Conservation (phyloP, 2,113 vertebrate species). For the Ramphastos sulfuratus region DNA sequence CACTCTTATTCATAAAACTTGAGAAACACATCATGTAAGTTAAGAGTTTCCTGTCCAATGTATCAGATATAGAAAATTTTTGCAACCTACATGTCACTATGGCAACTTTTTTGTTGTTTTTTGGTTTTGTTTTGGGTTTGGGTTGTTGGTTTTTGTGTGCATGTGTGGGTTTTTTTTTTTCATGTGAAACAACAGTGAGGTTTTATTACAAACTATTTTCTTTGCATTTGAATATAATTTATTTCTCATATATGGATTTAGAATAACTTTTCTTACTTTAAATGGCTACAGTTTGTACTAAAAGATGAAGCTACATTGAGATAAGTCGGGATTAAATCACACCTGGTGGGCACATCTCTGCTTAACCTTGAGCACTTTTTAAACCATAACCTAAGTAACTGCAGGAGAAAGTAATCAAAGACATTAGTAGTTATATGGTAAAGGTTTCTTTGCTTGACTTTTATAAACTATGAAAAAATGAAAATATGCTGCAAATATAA, state of each 20-base stretch:
- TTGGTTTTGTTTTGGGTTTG: too few relatives aligned
- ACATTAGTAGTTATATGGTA: not conserved
- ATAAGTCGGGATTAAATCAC: not conserved
- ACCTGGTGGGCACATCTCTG: too few relatives aligned
- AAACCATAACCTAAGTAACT: not conserved
- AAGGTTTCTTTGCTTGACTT: not conserved
- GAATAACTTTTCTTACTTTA: not conserved
- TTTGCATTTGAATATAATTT: not conserved
- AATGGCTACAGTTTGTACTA: not conserved
- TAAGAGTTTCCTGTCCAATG: not conserved
- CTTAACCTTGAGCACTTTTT: not conserved
- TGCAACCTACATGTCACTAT: constrained; percentile 21
- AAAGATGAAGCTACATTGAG: not conserved
- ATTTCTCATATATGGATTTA: not conserved
- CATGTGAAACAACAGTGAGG: not conserved
- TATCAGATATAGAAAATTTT: not conserved
- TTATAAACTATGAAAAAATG: not conserved
- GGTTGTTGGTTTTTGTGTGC: not conserved
- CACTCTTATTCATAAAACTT: not conserved
- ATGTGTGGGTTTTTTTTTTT: not conserved
- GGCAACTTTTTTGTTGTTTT: not conserved
- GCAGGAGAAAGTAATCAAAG: not conserved
- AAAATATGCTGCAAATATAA: not conserved
- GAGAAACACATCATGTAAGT: not conserved
- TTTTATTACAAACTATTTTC: not conserved